Conservation (phyloP, 2,888 invertebrate genomes). For the Cylloceria caligata region DNA sequence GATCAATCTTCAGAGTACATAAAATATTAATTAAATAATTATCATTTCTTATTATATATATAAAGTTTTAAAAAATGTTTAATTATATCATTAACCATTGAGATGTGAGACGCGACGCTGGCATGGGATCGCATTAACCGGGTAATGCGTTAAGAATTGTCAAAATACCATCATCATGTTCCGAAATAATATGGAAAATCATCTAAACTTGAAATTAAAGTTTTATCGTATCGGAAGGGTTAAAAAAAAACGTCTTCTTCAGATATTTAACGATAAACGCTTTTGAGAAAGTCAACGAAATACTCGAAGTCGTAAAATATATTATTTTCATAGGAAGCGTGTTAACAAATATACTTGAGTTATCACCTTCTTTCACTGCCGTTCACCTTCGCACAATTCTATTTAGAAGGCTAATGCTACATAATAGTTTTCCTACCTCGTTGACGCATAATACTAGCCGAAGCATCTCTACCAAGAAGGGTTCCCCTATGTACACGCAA, state of each 20-base stretch:
- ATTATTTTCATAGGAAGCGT: slow-evolving; percentile 1
- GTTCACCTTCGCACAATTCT: neutral
- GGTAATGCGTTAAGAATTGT: too few relatives aligned
- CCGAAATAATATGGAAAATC: too few relatives aligned
- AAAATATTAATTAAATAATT: too few relatives aligned
- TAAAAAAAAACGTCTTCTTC: neutral
- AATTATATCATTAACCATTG: too few relatives aligned
- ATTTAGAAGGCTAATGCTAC: slow-evolving; percentile 58
- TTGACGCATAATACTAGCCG: slow-evolving; percentile 36
- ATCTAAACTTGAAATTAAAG: too few relatives aligned
- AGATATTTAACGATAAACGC: neutral
- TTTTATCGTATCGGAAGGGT: too few relatives aligned
- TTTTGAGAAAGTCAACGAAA: neutral
- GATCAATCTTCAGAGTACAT: too few relatives aligned
- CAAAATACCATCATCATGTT: too few relatives aligned
- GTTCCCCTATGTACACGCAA: slow-evolving; percentile 72
- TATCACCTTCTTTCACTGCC: slow-evolving; percentile 43
- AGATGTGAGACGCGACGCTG: too few relatives aligned
- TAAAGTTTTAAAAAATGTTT: too few relatives aligned
- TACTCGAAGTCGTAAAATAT: neutral
- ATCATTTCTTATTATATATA: too few relatives aligned
- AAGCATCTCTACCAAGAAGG: slow-evolving; percentile 39
- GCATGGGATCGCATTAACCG: too few relatives aligned
- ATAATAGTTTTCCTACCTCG: slow-evolving; percentile 51
- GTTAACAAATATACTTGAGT: slow-evolving; percentile 18